Evolutionary conservation across 2,113 vertebrate species (phyloP).

Genomic region (Ahaetulla prasina): DNA sequence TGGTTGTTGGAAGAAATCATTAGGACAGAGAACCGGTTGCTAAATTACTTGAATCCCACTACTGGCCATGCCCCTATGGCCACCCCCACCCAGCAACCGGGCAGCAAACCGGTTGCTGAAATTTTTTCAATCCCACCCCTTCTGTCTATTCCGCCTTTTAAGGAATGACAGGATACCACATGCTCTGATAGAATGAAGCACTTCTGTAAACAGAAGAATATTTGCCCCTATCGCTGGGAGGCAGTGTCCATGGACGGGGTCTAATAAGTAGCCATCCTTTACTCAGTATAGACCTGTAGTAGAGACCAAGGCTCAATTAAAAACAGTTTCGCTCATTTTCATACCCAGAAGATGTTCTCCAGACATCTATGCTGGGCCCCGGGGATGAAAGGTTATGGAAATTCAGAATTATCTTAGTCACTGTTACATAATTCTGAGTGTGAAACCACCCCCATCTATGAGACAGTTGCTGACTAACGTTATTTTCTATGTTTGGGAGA

Average conservation of each 20-base stretch:
- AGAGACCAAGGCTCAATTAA: not conserved
- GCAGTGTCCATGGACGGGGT: too few relatives aligned
- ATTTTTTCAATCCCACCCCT: not conserved
- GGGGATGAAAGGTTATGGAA: accelerated
- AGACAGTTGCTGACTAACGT: not conserved
- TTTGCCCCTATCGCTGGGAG: not conserved
- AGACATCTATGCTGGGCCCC: not conserved
- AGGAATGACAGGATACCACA: not conserved
- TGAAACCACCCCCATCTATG: not conserved
- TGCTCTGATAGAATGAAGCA: not conserved
- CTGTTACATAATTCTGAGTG: too few relatives aligned
- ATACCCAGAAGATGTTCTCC: not conserved
- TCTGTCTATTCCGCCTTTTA: not conserved
- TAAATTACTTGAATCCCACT: too few relatives aligned
- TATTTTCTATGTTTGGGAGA: not conserved
- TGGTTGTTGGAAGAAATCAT: too few relatives aligned
- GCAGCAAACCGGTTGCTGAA: too few relatives aligned
- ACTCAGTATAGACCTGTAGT: not conserved
- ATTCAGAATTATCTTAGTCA: not conserved
- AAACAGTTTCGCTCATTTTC: too few relatives aligned
- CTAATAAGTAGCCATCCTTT: not conserved
- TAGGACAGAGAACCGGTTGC: too few relatives aligned
- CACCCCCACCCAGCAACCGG: too few relatives aligned
- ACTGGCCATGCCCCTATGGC: too few relatives aligned
- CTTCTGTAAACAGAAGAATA: not conserved